A percentile compares a stretch with the other conserved stretches of the same genome.
Conservation (phyloP, 2,797 vertebrate genomes). For the Tadarida brasiliensis region DNA sequence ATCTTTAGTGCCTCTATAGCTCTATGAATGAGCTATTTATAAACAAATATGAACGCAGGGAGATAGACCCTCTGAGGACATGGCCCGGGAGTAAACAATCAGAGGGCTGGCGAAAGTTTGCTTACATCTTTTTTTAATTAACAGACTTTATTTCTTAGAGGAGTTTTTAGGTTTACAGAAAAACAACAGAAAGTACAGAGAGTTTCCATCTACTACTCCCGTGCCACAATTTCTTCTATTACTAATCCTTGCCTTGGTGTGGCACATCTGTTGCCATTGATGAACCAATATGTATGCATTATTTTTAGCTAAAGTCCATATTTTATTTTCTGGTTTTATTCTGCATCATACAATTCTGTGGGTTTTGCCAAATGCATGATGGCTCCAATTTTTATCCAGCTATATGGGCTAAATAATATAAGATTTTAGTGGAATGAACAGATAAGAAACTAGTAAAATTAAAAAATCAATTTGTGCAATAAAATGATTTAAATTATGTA, state of each 20-base stretch:
- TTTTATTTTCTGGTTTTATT: constrained; percentile 8
- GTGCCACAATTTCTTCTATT: not conserved
- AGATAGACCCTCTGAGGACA: not conserved
- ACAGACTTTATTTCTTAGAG: constrained; percentile 17
- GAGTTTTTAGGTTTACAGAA: constrained; percentile 18
- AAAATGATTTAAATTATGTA: constrained; percentile 58
- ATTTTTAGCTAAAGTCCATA: not conserved
- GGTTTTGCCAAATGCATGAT: constrained; percentile 12
- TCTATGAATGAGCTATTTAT: not conserved
- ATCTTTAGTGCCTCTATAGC: not conserved
- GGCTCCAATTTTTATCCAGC: not conserved
- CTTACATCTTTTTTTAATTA: not conserved
- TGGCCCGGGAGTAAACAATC: not conserved
- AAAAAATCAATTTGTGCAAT: constrained; percentile 48
- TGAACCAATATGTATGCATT: not conserved
- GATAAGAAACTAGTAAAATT: constrained; percentile 53
- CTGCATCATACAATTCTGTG: not conserved
- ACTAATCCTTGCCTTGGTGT: not conserved
- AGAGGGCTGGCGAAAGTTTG: not conserved
- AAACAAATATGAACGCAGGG: not conserved
- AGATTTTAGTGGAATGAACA: constrained; percentile 23
- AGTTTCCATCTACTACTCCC: not conserved
- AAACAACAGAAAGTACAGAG: not conserved
- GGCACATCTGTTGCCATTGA: not conserved
- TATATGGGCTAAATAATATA: not conserved